These are phyloP conservation scores for Tamandua tetradactyla DNA, from an alignment of 2,797 vertebrate genomes.

Conservation along the genomic window DNA sequence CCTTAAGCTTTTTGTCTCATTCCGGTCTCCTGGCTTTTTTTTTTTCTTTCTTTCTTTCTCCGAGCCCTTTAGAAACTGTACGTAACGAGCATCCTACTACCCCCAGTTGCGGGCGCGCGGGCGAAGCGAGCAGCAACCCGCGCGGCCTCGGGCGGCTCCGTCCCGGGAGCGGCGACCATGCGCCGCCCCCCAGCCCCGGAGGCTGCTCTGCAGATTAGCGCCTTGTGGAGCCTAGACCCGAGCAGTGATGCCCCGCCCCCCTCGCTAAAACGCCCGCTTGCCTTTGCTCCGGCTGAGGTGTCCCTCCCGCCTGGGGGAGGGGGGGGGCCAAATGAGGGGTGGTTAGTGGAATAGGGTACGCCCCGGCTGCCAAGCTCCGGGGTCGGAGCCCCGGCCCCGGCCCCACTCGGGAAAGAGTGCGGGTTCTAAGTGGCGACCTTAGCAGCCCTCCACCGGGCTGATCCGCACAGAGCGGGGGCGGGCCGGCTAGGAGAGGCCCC, in stretches of 20 bases:
- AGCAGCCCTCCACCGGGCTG: background rate
- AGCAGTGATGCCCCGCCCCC: background rate
- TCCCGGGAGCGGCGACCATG: rapidly evolving
- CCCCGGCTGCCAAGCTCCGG: rapidly evolving
- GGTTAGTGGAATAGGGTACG: background rate
- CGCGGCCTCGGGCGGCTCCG: background rate
- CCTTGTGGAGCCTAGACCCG: rapidly evolving
- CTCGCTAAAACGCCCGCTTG: background rate
- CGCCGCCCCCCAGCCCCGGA: background rate
- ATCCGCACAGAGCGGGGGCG: background rate
- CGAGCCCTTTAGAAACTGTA: background rate
- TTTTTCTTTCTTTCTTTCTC: rapidly evolving
- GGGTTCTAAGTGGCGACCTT: background rate
- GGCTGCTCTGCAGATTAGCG: too few species aligned
- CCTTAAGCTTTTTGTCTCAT: background rate
- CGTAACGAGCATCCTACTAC: background rate
- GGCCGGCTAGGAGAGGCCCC: background rate
- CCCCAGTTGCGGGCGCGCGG: background rate
- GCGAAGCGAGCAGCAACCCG: background rate
- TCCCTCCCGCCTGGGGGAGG: rapidly evolving
- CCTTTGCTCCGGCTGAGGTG: background rate
- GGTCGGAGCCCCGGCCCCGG: too few species aligned
- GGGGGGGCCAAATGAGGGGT: too few species aligned
- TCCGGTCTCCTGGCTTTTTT: background rate
- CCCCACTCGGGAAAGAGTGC: background rate